These are phyloP conservation scores for Spodoptera littoralis DNA, from an alignment of 2,888 invertebrate species.

Conservation along the genomic window DNA sequence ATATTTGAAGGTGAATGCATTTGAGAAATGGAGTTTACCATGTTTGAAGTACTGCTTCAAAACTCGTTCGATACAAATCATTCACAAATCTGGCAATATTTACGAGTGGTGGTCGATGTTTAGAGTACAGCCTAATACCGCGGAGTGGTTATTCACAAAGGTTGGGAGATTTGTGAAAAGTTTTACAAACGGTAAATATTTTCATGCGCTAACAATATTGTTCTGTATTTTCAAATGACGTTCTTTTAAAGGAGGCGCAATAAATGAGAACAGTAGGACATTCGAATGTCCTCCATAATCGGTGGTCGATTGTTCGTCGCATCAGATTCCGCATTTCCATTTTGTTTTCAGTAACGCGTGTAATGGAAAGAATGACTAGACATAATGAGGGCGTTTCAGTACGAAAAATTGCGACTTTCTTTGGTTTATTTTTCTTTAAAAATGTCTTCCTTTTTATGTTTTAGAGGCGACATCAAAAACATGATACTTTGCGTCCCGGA, in stretches of 20 bases:
- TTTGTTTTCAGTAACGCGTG: constrained; percentile 67
- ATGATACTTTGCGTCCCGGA: constrained; percentile 13
- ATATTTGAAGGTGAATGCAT: constrained; percentile 46
- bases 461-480: constrained; percentile 17
- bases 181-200: constrained; percentile 28
- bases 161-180: constrained; percentile 25
- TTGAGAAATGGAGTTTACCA: constrained; percentile 51
- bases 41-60: constrained; percentile 48
- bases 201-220: constrained; percentile 25
- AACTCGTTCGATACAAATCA: constrained; percentile 56
- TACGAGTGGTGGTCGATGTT: constrained; percentile 30
- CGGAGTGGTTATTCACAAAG: constrained; percentile 10
- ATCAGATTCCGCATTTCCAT: constrained; percentile 64
- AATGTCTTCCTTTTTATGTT: constrained; percentile 26
- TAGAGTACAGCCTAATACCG: constrained; percentile 5
- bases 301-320: constrained; percentile 48
- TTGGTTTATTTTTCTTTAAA: constrained; percentile 36
- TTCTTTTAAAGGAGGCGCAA: constrained; percentile 35
- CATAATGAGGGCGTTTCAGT: constrained; percentile 53
- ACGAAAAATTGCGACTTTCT: constrained; percentile 42
- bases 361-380: constrained; percentile 71
- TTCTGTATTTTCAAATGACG: constrained; percentile 40
- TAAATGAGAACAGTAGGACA: constrained; percentile 44
- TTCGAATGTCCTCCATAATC: constrained; percentile 56
- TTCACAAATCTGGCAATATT: constrained; percentile 32